These are phyloP conservation scores for Tinamus guttatus DNA, from an alignment of 2,113 vertebrate species.

Conservation along the genomic window DNA sequence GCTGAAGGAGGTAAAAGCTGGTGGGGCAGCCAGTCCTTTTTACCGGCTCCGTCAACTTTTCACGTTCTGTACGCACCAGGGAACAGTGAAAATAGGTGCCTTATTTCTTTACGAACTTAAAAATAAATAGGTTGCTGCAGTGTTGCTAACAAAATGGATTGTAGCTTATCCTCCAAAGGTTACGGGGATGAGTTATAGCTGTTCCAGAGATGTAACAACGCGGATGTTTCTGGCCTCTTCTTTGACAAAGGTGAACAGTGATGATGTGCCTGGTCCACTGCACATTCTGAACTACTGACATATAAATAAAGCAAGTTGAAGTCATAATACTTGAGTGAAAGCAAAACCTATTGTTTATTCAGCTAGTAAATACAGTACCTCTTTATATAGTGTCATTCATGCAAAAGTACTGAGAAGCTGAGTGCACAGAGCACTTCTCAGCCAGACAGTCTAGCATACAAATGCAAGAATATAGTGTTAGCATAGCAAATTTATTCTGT, in stretches of 20 bases:
- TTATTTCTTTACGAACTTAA: constrained; percentile 48
- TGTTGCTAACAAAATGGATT: constrained; percentile 53
- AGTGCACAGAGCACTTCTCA: background rate
- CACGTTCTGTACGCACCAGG: background rate
- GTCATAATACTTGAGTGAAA: constrained; percentile 59
- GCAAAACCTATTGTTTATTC: constrained; percentile 70
- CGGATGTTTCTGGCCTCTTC: constrained; percentile 43
- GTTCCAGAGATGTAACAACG: background rate
- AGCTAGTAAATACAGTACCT: constrained; percentile 48
- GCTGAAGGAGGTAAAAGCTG: background rate
- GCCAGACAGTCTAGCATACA: background rate
- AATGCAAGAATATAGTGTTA: background rate
- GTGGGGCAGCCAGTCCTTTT: background rate
- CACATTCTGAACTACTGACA: constrained; percentile 61
- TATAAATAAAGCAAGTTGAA: constrained; percentile 66
- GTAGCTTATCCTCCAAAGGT: constrained; percentile 46
- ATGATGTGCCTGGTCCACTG: constrained; percentile 59
- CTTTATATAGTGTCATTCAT: constrained; percentile 48
- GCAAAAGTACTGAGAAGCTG: background rate
- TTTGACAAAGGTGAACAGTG: constrained; percentile 60
- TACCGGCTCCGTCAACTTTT: constrained; percentile 7
- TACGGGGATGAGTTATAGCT: constrained; percentile 43
- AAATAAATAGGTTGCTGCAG: constrained; percentile 22
- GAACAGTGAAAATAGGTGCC: constrained; percentile 27
- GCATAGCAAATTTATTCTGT: constrained; percentile 7